A percentile compares a stretch with the other conserved stretches of the same genome.
Conservation (phyloP, 1,140 invertebrate genomes). For the Scaptomyza graminum region DNA sequence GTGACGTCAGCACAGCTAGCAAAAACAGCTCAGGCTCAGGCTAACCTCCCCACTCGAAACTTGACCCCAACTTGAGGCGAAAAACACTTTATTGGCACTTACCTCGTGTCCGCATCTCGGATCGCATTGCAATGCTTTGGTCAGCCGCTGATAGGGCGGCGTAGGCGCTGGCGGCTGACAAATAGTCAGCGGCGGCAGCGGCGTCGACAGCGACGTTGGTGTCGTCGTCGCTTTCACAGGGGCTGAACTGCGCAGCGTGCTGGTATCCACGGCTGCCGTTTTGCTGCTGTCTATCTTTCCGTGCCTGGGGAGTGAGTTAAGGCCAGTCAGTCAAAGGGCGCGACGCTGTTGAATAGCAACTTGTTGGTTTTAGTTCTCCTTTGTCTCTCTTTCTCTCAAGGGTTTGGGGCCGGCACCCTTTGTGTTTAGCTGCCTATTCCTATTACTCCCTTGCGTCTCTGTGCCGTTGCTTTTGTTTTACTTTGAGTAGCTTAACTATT, state of each 20-base stretch:
- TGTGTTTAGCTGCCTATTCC: not conserved
- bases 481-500: constrained; percentile 26
- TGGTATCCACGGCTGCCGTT: constrained; percentile 84
- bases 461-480: constrained; percentile 18
- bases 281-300: constrained; percentile 67
- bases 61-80: constrained; percentile 37
- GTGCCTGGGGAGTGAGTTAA: constrained; percentile 15
- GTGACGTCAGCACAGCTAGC: constrained; percentile 52
- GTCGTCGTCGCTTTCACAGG: constrained; percentile 61
- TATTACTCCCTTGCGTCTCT: not conserved
- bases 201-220: constrained; percentile 34
- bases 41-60: not conserved
- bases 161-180: constrained; percentile 77
- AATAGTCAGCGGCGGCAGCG: constrained; percentile 67
- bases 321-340: constrained; percentile 31
- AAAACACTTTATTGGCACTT: constrained; percentile 46
- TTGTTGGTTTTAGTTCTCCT: constrained; percentile 20
- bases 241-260: constrained; percentile 70
- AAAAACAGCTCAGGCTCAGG: not conserved
- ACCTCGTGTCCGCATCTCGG: constrained; percentile 84
- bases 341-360: constrained; percentile 31
- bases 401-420: not conserved
- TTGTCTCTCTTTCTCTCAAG: not conserved
- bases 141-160: constrained; percentile 83
- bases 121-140: constrained; percentile 83